A percentile compares a stretch with the other conserved stretches of the same genome.
Conservation (phyloP, 1,140 invertebrate species). For the Phthorimaea operculella region DNA sequence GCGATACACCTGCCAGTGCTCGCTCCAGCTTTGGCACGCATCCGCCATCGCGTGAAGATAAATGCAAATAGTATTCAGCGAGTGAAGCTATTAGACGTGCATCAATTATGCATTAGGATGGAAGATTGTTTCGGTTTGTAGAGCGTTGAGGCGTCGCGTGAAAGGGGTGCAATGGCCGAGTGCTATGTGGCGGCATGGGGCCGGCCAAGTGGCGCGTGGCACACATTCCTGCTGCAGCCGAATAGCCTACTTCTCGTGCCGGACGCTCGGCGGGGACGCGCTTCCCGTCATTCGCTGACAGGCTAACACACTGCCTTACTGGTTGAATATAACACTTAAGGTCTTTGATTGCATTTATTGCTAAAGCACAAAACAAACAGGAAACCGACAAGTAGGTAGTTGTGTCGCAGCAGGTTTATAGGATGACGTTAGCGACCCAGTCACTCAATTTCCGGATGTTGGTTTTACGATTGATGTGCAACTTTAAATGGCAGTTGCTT, state of each 20-base stretch:
- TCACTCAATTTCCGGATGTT: no score
- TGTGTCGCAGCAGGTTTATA: neutral
- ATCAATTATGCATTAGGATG: constrained; percentile 45
- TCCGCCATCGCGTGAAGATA: constrained; percentile 20
- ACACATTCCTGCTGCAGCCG: constrained; percentile 53
- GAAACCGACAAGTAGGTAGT: no score
- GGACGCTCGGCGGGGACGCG: constrained; percentile 40
- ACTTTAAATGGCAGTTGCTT: no score
- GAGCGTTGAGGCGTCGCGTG: constrained; percentile 56
- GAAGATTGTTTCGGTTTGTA: constrained; percentile 53
- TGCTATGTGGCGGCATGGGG: constrained; percentile 22
- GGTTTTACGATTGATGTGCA: no score
- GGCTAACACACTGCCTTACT: neutral
- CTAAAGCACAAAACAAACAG: no score
- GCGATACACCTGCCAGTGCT: neutral
- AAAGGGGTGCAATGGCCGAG: constrained; percentile 64
- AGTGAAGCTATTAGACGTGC: constrained; percentile 13
- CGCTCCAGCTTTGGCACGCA: constrained; percentile 2
- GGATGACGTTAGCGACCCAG: no score
- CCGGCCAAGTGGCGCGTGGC: constrained; percentile 50
- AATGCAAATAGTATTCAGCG: constrained; percentile 12
- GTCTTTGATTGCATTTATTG: neutral
- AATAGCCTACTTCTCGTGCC: constrained; percentile 48
- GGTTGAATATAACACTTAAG: neutral
- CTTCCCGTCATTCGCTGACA: constrained; percentile 31